Evolutionary conservation across 2,888 invertebrate species (phyloP), one percentile per base, ranked within the genome.

Genomic region (Heliconius ethilla): DNA sequence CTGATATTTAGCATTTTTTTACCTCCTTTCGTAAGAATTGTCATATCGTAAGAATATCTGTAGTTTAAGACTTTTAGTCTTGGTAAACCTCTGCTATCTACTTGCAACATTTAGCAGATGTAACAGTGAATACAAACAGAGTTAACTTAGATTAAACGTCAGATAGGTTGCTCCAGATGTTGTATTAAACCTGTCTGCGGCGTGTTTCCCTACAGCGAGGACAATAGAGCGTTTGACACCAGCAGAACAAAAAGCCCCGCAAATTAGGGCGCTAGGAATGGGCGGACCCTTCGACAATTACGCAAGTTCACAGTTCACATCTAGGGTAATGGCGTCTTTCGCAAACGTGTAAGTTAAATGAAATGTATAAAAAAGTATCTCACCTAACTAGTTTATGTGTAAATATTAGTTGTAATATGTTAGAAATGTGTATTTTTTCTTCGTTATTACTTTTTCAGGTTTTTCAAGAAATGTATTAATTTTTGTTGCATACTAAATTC

Each of bases 291-390:
- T 85, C 89, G 87, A 89, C 91, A 91, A 92, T 92, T 91, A 91
- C 86, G 85, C 85, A 86, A 85, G 86, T 81, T 87, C 88, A 87
- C 88, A 87, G 89, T 81, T 86, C 88, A 87, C 88, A 87, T 89
- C 88, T 87, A 83, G 88, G 85, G 88, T 93, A 93, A 93, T 93
- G 91, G 90, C 82, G 82, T 85, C 91, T 91, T 93, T 93, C 91
- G 91, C 86, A 90, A 91, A 89, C 88, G 86, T 84, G 86, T 88
- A 89, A 92, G 88, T 91, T 40, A 72, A 59, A 59, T 59, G 91
- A 90, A 92, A 89, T 86, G 88, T 87, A 88, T 87, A 88, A 88
- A 87, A 82, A 78, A 79, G 80, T 83, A 84, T 83, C 83, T 84
- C 83, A 83, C 81, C 83, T 79, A 84, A 77, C 82, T 77, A 81